Conservation (phyloP, 2,888 invertebrate genomes). For the Cephus pulcher region DNA sequence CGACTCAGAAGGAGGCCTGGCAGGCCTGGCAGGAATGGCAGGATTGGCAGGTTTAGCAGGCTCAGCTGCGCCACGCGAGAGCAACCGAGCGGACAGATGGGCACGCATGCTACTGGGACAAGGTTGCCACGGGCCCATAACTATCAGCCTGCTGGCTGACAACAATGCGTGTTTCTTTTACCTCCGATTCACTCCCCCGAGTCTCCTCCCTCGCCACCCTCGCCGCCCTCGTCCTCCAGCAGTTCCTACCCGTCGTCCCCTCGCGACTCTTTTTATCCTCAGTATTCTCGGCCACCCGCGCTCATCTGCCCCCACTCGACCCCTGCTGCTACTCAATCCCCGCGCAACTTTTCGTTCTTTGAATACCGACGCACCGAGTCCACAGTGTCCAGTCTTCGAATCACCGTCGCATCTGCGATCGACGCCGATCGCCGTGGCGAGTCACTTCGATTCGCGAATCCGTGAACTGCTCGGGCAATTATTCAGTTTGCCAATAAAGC, state of each 20-base stretch:
- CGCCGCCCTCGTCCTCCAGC: not conserved
- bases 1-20: no score
- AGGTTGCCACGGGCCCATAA: slow-evolving; percentile 63
- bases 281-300: slow-evolving; percentile 8
- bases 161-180: slow-evolving; percentile 58
- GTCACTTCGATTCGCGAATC: no score
- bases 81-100: slow-evolving; percentile 19
- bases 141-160: slow-evolving; percentile 54
- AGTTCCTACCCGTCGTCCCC: slow-evolving; percentile 29
- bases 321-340: slow-evolving; percentile 36
- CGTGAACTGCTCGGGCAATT: no score
- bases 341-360: slow-evolving; percentile 54
- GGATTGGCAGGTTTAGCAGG: no score
- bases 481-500: no score
- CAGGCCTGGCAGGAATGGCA: no score
- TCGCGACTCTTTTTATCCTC: slow-evolving; percentile 25
- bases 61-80: not conserved
- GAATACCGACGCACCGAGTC: slow-evolving; percentile 54
- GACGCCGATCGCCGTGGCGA: no score
- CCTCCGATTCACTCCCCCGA: slow-evolving; percentile 38
- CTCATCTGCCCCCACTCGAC: slow-evolving; percentile 15
- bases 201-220: slow-evolving; percentile 12
- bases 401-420: slow-evolving; percentile 52
- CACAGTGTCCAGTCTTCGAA: slow-evolving; percentile 60
- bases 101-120: slow-evolving; percentile 60